Evolutionary conservation across 30 jellyfish, hydroid and myxozoan species (phyloP).

Genomic region (Hydractinia symbiolongicarpus): DNA sequence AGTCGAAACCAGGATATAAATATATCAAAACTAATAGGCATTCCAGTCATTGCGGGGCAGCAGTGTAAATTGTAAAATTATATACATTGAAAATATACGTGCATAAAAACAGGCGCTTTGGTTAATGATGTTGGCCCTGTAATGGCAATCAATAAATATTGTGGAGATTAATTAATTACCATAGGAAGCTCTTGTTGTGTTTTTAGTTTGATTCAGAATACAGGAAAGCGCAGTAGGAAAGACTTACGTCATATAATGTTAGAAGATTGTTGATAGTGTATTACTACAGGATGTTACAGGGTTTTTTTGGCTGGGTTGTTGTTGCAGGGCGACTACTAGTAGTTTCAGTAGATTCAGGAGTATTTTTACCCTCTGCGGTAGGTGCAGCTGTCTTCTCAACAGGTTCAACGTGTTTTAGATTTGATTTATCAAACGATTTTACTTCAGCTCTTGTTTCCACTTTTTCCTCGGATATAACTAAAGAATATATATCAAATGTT

Average conservation of each 20-base stretch:
- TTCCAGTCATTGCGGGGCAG: too few species aligned
- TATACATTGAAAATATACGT: too few species aligned
- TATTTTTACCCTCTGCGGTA: conserved; percentile 35
- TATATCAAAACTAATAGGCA: too few species aligned
- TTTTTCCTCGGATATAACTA: conserved; percentile 77
- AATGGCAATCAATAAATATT: conserved; percentile 9
- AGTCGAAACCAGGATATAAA: too few species aligned
- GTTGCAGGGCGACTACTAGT: background rate
- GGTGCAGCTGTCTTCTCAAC: conserved; percentile 68
- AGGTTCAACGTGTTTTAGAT: conserved; percentile 65
- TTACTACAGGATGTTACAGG: conserved; percentile 22
- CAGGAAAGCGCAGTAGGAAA: conserved; percentile 6
- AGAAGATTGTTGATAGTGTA: background rate
- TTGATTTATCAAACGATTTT: conserved; percentile 47
- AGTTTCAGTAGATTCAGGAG: conserved; percentile 9
- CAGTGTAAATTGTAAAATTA: too few species aligned
- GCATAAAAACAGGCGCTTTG: too few species aligned
- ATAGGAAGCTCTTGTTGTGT: background rate
- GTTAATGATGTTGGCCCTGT: background rate
- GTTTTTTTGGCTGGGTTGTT: background rate
- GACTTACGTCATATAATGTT: conserved; percentile 16
- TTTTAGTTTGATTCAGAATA: background rate
- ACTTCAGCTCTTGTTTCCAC: conserved; percentile 78
- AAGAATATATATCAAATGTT: background rate
- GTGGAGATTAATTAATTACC: conserved; percentile 2